Base-by-base conservation (phyloP, 2,888 invertebrate genomes). In the Ophonus ardosiacus region DNA sequence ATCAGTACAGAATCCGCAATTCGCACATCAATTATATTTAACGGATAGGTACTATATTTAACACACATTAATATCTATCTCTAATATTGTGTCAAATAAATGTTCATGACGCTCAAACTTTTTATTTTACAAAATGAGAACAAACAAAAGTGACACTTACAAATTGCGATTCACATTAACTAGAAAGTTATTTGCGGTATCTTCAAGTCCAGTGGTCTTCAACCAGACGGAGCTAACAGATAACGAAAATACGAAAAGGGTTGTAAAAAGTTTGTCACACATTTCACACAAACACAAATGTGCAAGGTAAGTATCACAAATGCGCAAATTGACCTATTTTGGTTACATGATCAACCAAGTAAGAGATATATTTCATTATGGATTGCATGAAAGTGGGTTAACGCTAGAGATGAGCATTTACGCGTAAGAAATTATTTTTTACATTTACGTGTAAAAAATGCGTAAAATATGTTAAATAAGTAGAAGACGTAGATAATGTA, bases 1-100 rank as follows among this genome's bases (percentile, higher is more conserved):
- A 21, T 74, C 43, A 43, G 56, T 51, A 74, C 74, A 18, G 56
- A 13, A 43, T 24, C 6, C 18, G 15, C 51, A 21, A 43, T 18
- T 17, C 43, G 43, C 24, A 17, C 21, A 51, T 74, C 43, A 31
- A 15, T 65, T 65, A 40, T 40, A 31, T 51, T 40, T 74, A 74
- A 74, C 51, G 74, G 21, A n/a, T 74, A 74, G 51, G 74, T 74
- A 8, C 74, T 74, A 74, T 74, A 74, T 74, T 74, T 74, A 74
- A 74, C 74, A 74, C 74, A 74, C 74, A 74, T 43, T 74, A 74
- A 74, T 74, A 74, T 15, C 74, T 74, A 74, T 10, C 18, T 51
- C 43, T 51, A 74, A 74, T 68, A 68, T 63, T 63, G 68, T 68
- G 68, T 68, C 68, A 68, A 68, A 68, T 63, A 63, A 63, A 63